A percentile compares a stretch with the other conserved stretches of the same genome.
These are phyloP conservation scores for Leucoma salicis DNA, from an alignment of 2,888 invertebrate genomes.

Conservation along the genomic window DNA sequence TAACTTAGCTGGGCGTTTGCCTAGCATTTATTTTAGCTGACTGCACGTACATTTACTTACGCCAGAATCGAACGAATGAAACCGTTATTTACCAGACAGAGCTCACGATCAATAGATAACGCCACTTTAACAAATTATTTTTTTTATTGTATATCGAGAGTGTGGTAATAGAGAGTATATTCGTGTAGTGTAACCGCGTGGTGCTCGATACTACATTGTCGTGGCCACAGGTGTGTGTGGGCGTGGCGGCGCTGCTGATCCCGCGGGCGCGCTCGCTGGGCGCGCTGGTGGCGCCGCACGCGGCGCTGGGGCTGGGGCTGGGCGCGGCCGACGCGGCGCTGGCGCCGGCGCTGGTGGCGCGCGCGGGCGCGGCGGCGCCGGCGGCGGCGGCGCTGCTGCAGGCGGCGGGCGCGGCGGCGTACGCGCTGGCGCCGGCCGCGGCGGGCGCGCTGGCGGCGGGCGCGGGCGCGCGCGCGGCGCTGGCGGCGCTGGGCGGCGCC, in stretches of 20 bases:
- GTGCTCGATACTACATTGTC: too few species aligned
- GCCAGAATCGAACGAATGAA: too few species aligned
- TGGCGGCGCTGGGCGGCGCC: slow-evolving; percentile 59
- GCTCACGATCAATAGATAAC: too few species aligned
- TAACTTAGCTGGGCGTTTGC: too few species aligned
- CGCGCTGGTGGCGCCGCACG: slow-evolving; percentile 59
- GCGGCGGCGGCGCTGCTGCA: slow-evolving; percentile 67
- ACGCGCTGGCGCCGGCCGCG: slow-evolving; percentile 42
- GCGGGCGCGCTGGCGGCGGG: slow-evolving; percentile 58
- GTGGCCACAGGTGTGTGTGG: slow-evolving; percentile 28
- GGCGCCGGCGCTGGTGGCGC: slow-evolving; percentile 61
- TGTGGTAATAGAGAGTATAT: too few species aligned
- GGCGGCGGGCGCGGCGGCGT: slow-evolving; percentile 17
- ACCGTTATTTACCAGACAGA: too few species aligned
- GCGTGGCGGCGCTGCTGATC: slow-evolving; percentile 9
- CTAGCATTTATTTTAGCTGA: too few species aligned
- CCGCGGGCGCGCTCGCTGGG: slow-evolving; percentile 36
- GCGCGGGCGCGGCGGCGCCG: slow-evolving; percentile 43
- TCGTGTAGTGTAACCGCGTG: too few species aligned
- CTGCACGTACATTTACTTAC: too few species aligned
- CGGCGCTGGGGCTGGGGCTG: slow-evolving; percentile 62
- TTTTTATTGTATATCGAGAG: too few species aligned
- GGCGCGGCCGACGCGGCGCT: slow-evolving; percentile 68
- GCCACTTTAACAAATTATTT: too few species aligned
- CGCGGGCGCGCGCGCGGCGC: slow-evolving; percentile 51